Base-by-base conservation (phyloP, 2,888 invertebrate genomes). In the Himalopsyche anomala region DNA sequence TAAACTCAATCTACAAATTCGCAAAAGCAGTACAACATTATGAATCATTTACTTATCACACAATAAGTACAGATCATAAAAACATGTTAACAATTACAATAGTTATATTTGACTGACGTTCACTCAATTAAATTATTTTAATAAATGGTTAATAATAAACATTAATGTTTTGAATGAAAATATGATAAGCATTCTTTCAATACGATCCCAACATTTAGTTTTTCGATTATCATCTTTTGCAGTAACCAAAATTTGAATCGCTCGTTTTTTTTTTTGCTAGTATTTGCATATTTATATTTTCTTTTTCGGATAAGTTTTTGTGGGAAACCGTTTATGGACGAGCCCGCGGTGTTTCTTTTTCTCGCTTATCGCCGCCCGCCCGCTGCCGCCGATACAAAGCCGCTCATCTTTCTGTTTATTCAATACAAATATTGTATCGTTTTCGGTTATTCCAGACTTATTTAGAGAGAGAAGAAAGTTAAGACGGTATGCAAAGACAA, bases 401-500 rank as follows among this genome's bases (percentile, higher is more conserved):
- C 62, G 62, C 62, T 62, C 62, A 62, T 62, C 62, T 62, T 62
- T 62, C 62, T 62, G 62, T 62, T 62, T 62, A 62, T 62, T 62
- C 62, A 62, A 62, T 62, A 62, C 62, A 62, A 62, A 62, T 62
- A 62, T 62, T 62, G 28, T 62, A 62, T 62, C 62, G 62, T 62
- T 62, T 62, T 62, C 62, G 62, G 62, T 19, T 62, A 62, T 62
- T 62, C 62, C 28, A 62, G 62, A 62, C n/a, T 62, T 62, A 62
- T 62, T 62, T 62, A 62, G 62, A 62, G 28, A 51, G 51, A 62
- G 62, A 62, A 19, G 28, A n/a, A 62, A 62, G 62, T 19, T 62
- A 19, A 62, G 19, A 19, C 62, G 62, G 62, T 62, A 62, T 62
- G 19, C 62, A 62, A 28, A 62, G 62, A 62, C 62, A 62, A 62